Percentiles rank a stretch among this genome's conserved stretches.
phyloP scores from a whole-genome alignment of 1,140 invertebrate genomes.

The Aphaenogaster floridana region DNA sequence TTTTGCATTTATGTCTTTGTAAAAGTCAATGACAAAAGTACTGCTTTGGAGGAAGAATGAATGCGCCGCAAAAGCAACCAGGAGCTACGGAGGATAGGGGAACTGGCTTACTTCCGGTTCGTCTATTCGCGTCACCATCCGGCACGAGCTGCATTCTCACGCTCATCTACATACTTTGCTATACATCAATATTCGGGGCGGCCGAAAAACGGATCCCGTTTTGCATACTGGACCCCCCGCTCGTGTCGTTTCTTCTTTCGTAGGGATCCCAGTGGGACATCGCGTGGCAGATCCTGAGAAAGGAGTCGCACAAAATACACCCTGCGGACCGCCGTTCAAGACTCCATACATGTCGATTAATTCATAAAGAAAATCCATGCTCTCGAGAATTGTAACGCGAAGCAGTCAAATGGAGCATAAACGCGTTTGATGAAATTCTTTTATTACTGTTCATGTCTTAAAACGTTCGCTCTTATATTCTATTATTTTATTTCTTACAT shows the following conservation, averaged over 20 bases:
- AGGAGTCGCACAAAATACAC: constrained; percentile 48
- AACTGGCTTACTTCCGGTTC: constrained; percentile 82
- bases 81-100: constrained; percentile 62
- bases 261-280: constrained; percentile 76
- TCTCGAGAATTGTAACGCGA: background rate
- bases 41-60: constrained; percentile 58
- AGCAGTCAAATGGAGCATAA: constrained; percentile 13
- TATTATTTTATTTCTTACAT: background rate
- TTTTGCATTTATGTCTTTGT: background rate
- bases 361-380: constrained; percentile 13
- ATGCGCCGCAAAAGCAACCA: constrained; percentile 28
- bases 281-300: constrained; percentile 76
- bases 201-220: constrained; percentile 83
- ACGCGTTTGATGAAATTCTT: background rate
- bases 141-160: constrained; percentile 85
- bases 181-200: constrained; percentile 85
- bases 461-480: background rate
- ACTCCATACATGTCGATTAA: constrained; percentile 37
- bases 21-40: constrained; percentile 64
- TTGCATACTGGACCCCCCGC: constrained; percentile 84
- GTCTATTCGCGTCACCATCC: constrained; percentile 81
- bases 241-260: constrained; percentile 82
- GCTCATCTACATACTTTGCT: constrained; percentile 85
- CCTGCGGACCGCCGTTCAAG: constrained; percentile 32
- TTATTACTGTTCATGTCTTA: background rate